A percentile compares a stretch with the other conserved stretches of the same genome.
Conservation (phyloP, 2,113 vertebrate genomes). For the Pao palembangensis region DNA sequence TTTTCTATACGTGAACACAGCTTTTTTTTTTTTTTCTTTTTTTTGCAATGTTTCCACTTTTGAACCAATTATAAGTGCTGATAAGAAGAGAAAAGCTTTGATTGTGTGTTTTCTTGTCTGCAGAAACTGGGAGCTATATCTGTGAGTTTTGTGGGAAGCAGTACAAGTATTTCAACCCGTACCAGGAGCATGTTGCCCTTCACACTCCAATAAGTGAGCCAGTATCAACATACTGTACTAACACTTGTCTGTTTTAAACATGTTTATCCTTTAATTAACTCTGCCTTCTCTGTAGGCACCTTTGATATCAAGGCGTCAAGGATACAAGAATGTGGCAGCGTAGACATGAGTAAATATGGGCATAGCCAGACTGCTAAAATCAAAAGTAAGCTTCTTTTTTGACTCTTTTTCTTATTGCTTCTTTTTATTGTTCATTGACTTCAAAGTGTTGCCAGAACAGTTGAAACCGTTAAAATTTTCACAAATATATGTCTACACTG, state of each 20-base stretch:
- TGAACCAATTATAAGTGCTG: neutral
- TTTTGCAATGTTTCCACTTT: constrained; percentile 14
- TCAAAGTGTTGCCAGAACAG: too few relatives aligned
- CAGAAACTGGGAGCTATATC: constrained; percentile 96
- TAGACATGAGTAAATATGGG: constrained; percentile 68
- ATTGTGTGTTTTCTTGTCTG: constrained; percentile 40
- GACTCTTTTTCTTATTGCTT: neutral
- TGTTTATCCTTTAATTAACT: neutral
- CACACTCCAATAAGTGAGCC: constrained; percentile 93
- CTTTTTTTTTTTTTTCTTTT: constrained; percentile 4
- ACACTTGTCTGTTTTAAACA: neutral
- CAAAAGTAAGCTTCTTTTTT: constrained; percentile 57
- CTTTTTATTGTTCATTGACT: too few relatives aligned
- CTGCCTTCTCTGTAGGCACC: constrained; percentile 40
- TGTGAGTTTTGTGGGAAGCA: constrained; percentile 98
- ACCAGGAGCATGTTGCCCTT: constrained; percentile 97
- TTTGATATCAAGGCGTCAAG: constrained; percentile 67
- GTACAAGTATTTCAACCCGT: constrained; percentile 99
- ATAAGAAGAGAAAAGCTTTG: constrained; percentile 15
- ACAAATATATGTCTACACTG: neutral
- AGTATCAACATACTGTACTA: neutral
- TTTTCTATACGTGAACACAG: constrained; percentile 12
- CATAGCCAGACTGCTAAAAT: constrained; percentile 63
- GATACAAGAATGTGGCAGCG: constrained; percentile 58
- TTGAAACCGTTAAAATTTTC: too few relatives aligned